phyloP scores from a whole-genome alignment of 2,113 vertebrate genomes.

The Desmodus rotundus region DNA sequence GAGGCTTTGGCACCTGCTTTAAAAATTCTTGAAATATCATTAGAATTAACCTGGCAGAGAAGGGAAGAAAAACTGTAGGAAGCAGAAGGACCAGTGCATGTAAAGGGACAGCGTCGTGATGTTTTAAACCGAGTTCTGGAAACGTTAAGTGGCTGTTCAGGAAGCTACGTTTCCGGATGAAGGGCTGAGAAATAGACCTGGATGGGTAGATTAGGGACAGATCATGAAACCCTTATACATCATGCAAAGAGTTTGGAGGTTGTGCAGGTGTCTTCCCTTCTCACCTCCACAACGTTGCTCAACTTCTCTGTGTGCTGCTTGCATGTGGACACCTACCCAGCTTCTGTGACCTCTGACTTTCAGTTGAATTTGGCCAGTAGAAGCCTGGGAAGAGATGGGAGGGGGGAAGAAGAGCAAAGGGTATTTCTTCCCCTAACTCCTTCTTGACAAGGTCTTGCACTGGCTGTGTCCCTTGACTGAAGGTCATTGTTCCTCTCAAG shows the following conservation, averaged over 20 bases:
- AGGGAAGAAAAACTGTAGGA: background rate
- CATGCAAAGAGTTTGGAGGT: background rate
- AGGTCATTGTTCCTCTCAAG: background rate
- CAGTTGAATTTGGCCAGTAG: background rate
- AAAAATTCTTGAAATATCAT: background rate
- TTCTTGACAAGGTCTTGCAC: background rate
- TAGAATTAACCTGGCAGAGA: background rate
- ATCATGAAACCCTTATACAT: background rate
- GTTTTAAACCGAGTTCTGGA: background rate
- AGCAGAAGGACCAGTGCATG: background rate
- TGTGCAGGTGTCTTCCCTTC: background rate
- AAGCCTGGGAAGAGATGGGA: background rate
- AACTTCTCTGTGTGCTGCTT: fast-evolving
- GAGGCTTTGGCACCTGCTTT: background rate
- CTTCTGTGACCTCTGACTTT: background rate
- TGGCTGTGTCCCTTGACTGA: background rate
- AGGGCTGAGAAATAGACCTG: background rate
- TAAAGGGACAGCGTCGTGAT: background rate
- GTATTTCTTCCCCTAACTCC: background rate
- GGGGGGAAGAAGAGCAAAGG: background rate
- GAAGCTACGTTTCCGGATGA: background rate
- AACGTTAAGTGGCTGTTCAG: background rate
- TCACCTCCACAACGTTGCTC: fast-evolving
- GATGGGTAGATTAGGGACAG: background rate
- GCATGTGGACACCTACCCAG: too few relatives aligned